Conservation (phyloP, 2,797 vertebrate species). For the Thunnus albacares region DNA sequence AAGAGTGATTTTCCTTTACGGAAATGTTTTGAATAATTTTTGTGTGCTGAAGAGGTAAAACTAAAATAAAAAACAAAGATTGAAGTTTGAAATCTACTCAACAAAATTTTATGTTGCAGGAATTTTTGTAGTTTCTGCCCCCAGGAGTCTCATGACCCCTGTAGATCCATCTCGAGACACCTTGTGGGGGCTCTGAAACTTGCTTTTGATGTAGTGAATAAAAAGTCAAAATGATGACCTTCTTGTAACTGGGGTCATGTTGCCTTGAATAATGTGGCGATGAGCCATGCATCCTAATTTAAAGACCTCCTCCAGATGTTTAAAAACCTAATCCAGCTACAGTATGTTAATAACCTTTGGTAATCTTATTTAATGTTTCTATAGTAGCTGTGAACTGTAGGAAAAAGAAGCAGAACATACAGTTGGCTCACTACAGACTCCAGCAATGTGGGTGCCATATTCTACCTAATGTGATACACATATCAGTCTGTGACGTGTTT, state of each 20-base stretch:
- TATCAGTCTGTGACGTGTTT: conserved; percentile 30
- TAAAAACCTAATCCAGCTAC: too few relatives aligned
- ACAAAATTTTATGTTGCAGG: not conserved
- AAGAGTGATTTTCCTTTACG: not conserved
- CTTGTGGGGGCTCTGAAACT: not conserved
- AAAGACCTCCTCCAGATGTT: not conserved
- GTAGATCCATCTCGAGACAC: not conserved
- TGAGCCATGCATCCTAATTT: not conserved
- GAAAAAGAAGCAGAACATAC: conserved; percentile 22
- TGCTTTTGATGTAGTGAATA: conserved; percentile 7
- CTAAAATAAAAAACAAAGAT: too few relatives aligned
- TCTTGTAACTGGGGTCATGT: not conserved
- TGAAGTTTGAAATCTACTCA: not conserved
- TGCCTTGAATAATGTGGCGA: not conserved
- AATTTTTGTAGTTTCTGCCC: not conserved
- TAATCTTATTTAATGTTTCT: not conserved
- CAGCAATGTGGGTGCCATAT: not conserved
- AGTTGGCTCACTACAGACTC: not conserved
- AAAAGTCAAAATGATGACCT: not conserved
- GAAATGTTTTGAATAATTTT: not conserved
- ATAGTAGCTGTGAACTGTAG: conserved; percentile 7
- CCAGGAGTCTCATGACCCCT: not conserved
- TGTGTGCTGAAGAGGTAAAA: not conserved
- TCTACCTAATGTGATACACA: conserved; percentile 9
- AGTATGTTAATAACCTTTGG: not conserved